Evolutionary conservation across 2,888 invertebrate species (phyloP), one percentile per base, ranked within the genome.

Genomic region (Anoncus sp.): DNA sequence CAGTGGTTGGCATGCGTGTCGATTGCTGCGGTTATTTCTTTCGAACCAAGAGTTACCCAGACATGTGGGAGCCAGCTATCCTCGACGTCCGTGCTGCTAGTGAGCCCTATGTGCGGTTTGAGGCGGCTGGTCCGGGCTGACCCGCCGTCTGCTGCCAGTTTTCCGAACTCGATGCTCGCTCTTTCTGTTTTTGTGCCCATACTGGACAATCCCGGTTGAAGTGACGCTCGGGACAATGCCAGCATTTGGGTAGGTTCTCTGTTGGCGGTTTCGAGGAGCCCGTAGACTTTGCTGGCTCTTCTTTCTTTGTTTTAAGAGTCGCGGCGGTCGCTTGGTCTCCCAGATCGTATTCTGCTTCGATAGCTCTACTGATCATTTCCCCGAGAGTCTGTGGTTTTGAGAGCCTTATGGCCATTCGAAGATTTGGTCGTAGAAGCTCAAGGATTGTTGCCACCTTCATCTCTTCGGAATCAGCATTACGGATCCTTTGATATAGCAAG

Each of bases 21-120:
- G 24, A 66, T 16, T 10, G 66, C 66, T 14, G 55, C 55, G 20
- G 24, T 24, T 6, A 66, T 53, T 31, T 66, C 66, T 2, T 3
- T 14, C 3, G 18, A 6, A n/a, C 22, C 12, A 3, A 62, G 10
- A n/a, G 2, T 45, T 16, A 62, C 27, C 10, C 43, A 22, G 45
- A 51, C n/a, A 45, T 65, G 65, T 6, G 65, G 65, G 12, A 65
- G 22, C 38, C 14, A 3, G 7, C 16, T 24, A 6, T 14, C 6
- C 7, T 14, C 40, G 5, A 20, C 22, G 18, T 16, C 35, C 35
- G 5, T 1, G 10, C n/a, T 31, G 3, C 31, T 35, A n/a, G 65
- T 65, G 22, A 65, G 51, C 10, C 65, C 51, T 51, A 53, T 24
- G 16, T 3, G 1, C 7, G 65, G 51, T 43, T 18, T 38, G 51